Evolutionary conservation across 2,797 vertebrate genomes (phyloP).

Genomic region (Pseudochirops cupreus): DNA sequence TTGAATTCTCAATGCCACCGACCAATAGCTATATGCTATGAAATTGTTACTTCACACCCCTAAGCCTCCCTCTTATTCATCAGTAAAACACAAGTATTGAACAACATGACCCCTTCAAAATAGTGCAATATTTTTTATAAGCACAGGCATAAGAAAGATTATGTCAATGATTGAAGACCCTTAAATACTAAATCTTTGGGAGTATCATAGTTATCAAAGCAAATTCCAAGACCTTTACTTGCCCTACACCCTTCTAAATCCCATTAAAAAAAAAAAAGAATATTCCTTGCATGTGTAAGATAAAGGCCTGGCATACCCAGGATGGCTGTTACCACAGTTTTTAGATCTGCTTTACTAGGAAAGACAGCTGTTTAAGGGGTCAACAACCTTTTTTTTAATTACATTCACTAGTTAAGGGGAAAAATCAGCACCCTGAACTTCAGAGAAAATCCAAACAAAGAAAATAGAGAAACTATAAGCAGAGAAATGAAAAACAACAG

Average conservation of each 20-base stretch:
- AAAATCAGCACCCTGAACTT: no score
- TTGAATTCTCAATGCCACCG: not conserved
- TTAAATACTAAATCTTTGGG: not conserved
- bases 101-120: not conserved
- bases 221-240: not conserved
- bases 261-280: not conserved
- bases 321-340: no score
- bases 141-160: not conserved
- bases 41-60: not conserved
- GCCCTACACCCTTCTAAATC: not conserved
- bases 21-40: not conserved
- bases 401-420: no score
- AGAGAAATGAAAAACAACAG: no score
- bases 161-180: not conserved
- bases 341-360: no score
- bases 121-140: not conserved
- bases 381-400: no score
- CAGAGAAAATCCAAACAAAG: no score
- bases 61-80: not conserved
- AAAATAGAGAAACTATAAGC: no score
- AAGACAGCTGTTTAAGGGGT: no score
- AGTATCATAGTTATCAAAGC: not conserved
- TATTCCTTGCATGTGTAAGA: no score
- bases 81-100: not conserved
- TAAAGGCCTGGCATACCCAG: no score